Percentiles rank a stretch among this genome's conserved stretches.
Evolutionary conservation across 2,797 vertebrate genomes (phyloP).

Genomic region (Cephalopachus bancanus): DNA sequence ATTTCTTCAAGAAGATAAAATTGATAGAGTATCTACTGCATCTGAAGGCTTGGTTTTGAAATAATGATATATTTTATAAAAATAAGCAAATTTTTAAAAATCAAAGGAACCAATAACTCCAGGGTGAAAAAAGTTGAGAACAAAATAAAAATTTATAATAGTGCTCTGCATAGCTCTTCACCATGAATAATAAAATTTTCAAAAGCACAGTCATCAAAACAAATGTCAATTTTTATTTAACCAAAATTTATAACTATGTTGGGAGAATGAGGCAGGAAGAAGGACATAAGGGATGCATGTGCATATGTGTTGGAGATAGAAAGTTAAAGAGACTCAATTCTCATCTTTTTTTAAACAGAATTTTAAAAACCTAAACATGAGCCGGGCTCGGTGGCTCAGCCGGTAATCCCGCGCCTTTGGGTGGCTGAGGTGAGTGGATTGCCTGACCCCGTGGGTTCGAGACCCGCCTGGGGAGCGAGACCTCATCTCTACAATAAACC

Average conservation of each 20-base stretch:
- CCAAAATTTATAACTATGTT: neutral
- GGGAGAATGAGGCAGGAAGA: neutral
- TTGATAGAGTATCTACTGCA: neutral
- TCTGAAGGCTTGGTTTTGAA: neutral
- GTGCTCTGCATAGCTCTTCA: neutral
- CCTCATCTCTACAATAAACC: too few relatives aligned
- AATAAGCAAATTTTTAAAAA: neutral
- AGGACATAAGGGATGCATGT: neutral
- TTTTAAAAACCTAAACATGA: neutral
- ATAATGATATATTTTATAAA: neutral
- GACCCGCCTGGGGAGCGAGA: too few relatives aligned
- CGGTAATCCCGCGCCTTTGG: too few relatives aligned
- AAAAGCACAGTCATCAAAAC: conserved; percentile 2
- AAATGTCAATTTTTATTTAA: conserved; percentile 4
- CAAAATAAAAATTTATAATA: conserved; percentile 18
- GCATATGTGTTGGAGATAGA: neutral
- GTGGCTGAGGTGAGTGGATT: too few relatives aligned
- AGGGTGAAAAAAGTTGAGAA: neutral
- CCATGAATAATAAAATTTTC: neutral
- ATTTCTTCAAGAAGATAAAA: conserved; percentile 36
- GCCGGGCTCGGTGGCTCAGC: too few relatives aligned
- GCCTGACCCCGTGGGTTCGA: too few relatives aligned
- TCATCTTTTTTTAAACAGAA: neutral
- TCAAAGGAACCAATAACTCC: neutral
- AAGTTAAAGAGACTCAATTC: neutral